Percentiles rank a stretch among this genome's conserved stretches.
These are phyloP conservation scores for Periophthalmodon schlosseri DNA, from an alignment of 2,113 vertebrate species.

Conservation along the genomic window DNA sequence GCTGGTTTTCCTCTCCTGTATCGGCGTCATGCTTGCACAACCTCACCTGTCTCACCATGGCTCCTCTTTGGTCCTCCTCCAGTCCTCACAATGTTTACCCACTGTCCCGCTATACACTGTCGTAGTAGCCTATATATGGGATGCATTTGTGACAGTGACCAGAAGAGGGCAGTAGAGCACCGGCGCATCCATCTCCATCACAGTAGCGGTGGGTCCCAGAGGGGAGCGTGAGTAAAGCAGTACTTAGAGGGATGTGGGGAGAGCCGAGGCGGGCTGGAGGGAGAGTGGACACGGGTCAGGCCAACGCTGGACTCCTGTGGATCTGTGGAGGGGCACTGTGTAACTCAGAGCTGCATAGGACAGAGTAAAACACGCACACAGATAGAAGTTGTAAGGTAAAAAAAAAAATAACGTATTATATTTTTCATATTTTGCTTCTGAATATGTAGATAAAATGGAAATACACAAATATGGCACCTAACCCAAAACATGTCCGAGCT, in stretches of 20 bases:
- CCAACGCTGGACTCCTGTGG: slow-evolving; percentile 56
- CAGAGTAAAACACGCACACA: neutral
- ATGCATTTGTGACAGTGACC: slow-evolving; percentile 66
- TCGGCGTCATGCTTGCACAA: neutral
- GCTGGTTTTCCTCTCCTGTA: neutral
- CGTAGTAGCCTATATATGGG: neutral
- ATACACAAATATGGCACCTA: too few species aligned
- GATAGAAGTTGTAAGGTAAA: neutral
- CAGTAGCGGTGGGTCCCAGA: slow-evolving; percentile 27
- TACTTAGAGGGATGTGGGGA: slow-evolving; percentile 66
- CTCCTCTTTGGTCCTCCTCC: slow-evolving; percentile 25
- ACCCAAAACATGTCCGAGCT: too few species aligned
- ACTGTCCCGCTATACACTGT: neutral
- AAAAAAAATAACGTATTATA: neutral
- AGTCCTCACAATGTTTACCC: slow-evolving; percentile 32
- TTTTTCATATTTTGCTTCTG: neutral
- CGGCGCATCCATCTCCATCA: slow-evolving; percentile 86
- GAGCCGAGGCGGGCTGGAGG: slow-evolving; percentile 60
- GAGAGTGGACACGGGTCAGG: slow-evolving; percentile 64
- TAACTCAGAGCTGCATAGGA: slow-evolving; percentile 27
- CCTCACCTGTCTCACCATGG: neutral
- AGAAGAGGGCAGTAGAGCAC: slow-evolving; percentile 99
- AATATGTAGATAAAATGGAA: too few species aligned
- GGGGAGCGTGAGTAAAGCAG: slow-evolving; percentile 55
- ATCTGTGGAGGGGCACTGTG: slow-evolving; percentile 50